Conservation (phyloP, 2,113 vertebrate genomes). For the Microcebus ravelobensis region DNA sequence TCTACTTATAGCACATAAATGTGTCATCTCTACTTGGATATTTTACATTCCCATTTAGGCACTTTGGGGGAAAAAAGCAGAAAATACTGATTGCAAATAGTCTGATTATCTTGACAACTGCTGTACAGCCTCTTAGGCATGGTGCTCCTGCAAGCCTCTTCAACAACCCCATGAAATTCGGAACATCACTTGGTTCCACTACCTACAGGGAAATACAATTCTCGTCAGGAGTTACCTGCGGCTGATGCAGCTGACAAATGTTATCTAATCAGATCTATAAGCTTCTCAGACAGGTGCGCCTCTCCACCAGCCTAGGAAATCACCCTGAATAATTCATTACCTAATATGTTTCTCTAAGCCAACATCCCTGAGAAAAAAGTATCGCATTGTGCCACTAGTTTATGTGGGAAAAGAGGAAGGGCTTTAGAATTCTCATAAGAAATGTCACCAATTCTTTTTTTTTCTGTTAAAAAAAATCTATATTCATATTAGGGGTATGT, state of each 20-base stretch:
- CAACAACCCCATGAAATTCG: conserved; percentile 59
- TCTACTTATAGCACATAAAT: conserved; percentile 45
- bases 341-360: conserved; percentile 63
- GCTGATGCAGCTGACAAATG: conserved; percentile 80
- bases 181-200: conserved; percentile 68
- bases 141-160: conserved; percentile 56
- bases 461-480: background rate
- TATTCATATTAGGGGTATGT: background rate
- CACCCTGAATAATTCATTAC: conserved; percentile 87
- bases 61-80: background rate
- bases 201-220: conserved; percentile 71
- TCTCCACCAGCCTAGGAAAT: conserved; percentile 82
- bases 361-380: background rate
- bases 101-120: conserved; percentile 71
- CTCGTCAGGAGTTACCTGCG: conserved; percentile 66
- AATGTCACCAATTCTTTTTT: background rate
- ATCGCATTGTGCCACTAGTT: background rate
- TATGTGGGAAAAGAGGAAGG: background rate
- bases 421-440: conserved; percentile 42
- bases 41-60: conserved; percentile 60
- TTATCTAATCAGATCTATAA: conserved; percentile 82
- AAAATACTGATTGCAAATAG: conserved; percentile 63
- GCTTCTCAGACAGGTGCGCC: conserved; percentile 83
- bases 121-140: background rate
- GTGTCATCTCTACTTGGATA: conserved; percentile 34